Conservation (phyloP, 1,140 invertebrate species). For the Brachionus calyciflorus region DNA sequence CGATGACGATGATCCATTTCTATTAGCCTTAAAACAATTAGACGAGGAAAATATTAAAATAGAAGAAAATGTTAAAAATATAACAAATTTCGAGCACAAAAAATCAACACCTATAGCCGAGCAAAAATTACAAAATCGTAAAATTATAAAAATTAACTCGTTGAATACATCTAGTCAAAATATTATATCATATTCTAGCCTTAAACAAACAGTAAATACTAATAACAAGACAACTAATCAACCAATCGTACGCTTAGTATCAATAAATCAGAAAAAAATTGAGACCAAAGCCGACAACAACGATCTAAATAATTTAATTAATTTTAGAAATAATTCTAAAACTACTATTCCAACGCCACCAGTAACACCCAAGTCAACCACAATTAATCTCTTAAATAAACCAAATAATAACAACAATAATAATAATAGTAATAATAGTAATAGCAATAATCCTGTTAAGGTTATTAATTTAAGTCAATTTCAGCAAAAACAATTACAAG, state of each 20-base stretch:
- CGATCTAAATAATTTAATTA: slow-evolving; percentile 17
- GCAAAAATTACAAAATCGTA: neutral
- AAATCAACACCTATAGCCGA: neutral
- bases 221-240: neutral
- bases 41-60: slow-evolving; percentile 18
- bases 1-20: slow-evolving; percentile 13
- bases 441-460: slow-evolving; percentile 5
- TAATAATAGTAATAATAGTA: no score
- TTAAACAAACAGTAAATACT: neutral
- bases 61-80: neutral
- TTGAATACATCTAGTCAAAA: neutral
- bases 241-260: neutral
- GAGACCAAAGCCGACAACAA: neutral
- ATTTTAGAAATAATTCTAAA: slow-evolving; percentile 20
- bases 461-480: slow-evolving; percentile 29
- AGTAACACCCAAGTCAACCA: neutral
- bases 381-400: neutral
- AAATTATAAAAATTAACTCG: slow-evolving; percentile 11
- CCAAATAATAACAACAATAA: neutral
- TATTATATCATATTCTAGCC: neutral
- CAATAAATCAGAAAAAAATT: neutral
- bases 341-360: neutral
- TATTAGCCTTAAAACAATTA: neutral
- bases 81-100: neutral
- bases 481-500: slow-evolving; percentile 25